Evolutionary conservation across 2,113 vertebrate species (phyloP).

Genomic region (Amia ocellicauda): DNA sequence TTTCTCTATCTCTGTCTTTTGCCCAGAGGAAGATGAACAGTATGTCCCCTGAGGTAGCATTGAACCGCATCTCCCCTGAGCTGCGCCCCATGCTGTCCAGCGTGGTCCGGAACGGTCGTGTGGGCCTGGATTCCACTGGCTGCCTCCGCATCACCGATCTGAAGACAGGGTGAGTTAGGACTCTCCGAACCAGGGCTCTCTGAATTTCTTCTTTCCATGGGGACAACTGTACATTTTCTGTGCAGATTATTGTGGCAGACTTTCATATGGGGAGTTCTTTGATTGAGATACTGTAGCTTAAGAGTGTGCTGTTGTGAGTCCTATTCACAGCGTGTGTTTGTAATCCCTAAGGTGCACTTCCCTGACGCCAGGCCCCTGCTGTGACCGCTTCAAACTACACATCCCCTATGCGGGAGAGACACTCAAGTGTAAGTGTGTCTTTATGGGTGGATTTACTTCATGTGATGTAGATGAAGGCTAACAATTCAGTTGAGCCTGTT

Average conservation of each 20-base stretch:
- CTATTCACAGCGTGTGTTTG: not conserved
- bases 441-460: too few relatives aligned
- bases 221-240: too few relatives aligned
- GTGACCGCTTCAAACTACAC: slow-evolving; percentile 96
- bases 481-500: too few relatives aligned
- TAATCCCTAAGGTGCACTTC: slow-evolving; percentile 78
- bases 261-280: too few relatives aligned
- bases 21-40: slow-evolving; percentile 56
- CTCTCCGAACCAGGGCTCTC: too few relatives aligned
- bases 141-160: slow-evolving; percentile 94
- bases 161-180: slow-evolving; percentile 84
- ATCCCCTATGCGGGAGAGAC: slow-evolving; percentile 98
- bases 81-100: slow-evolving; percentile 86
- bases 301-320: not conserved
- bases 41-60: slow-evolving; percentile 90
- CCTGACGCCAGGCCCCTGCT: slow-evolving; percentile 88
- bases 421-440: slow-evolving; percentile 85
- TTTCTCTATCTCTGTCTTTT: not conserved
- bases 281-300: too few relatives aligned
- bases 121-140: slow-evolving; percentile 92
- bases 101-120: slow-evolving; percentile 89
- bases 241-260: too few relatives aligned
- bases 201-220: too few relatives aligned
- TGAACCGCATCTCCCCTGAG: slow-evolving; percentile 89
- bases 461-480: too few relatives aligned